Conservation (phyloP, 2,113 vertebrate species). For the Seriola dumerili region DNA sequence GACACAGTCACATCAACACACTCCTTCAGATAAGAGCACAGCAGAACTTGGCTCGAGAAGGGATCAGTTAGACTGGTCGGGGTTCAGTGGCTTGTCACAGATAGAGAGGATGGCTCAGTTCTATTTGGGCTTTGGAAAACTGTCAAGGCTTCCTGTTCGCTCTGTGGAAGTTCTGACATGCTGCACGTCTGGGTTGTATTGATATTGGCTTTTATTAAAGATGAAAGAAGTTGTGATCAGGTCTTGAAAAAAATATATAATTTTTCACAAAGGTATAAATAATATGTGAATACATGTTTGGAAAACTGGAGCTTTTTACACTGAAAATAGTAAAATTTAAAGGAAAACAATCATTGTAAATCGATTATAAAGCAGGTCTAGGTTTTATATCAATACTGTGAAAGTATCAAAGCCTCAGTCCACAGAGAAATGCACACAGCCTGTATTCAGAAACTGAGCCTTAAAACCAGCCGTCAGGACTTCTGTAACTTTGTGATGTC, state of each 20-base stretch:
- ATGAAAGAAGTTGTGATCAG: background rate
- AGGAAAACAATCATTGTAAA: no score
- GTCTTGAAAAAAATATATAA: background rate
- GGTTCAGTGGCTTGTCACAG: slow-evolving; percentile 60
- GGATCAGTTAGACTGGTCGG: slow-evolving; percentile 53
- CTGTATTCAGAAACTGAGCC: no score
- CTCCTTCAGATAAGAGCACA: slow-evolving; percentile 63
- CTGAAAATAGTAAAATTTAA: no score
- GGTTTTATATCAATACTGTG: no score
- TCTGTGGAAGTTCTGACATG: slow-evolving; percentile 10
- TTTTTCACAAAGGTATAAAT: background rate
- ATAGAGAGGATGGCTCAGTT: slow-evolving; percentile 35
- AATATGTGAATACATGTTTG: background rate
- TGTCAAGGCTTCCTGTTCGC: slow-evolving; percentile 28
- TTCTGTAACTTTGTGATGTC: no score
- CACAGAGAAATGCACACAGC: no score
- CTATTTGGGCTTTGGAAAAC: slow-evolving; percentile 27
- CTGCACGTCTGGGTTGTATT: background rate
- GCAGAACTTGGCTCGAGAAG: slow-evolving; percentile 45
- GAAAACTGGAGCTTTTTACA: background rate
- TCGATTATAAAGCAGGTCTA: no score
- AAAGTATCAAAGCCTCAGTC: no score
- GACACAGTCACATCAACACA: slow-evolving; percentile 74
- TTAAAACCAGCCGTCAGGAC: no score
- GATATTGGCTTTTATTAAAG: slow-evolving; percentile 3